A percentile compares a stretch with the other conserved stretches of the same genome.
phyloP scores from a whole-genome alignment of 2,797 vertebrate species.

The Varecia variegata region DNA sequence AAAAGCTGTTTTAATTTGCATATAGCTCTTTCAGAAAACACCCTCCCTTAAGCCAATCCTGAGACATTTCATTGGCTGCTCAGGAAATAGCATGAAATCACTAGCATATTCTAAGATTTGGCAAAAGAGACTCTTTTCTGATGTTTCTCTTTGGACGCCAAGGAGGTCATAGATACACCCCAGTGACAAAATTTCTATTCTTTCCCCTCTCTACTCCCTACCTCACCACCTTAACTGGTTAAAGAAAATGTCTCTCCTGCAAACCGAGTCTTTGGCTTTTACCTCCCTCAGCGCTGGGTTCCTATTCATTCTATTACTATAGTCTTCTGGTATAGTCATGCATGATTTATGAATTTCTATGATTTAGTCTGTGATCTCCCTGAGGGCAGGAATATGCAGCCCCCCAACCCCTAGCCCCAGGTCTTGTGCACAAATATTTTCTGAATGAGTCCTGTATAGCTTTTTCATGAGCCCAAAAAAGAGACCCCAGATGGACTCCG shows the following conservation, averaged over 20 bases:
- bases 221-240: background rate
- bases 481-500: background rate
- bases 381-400: background rate
- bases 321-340: background rate
- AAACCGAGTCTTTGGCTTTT: background rate
- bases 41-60: background rate
- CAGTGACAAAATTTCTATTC: background rate
- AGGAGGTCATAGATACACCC: background rate
- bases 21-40: background rate
- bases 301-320: background rate
- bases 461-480: constrained; percentile 11
- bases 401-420: background rate
- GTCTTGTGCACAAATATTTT: background rate
- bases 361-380: background rate
- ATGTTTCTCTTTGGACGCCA: background rate
- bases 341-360: background rate
- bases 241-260: background rate
- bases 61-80: background rate
- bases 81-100: background rate
- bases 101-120: background rate
- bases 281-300: background rate
- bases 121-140: background rate
- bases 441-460: background rate
- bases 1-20: background rate
- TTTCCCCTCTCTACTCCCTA: background rate